These are phyloP conservation scores for Argyra leucocephala DNA, from an alignment of 2,888 invertebrate species.

Conservation along the genomic window DNA sequence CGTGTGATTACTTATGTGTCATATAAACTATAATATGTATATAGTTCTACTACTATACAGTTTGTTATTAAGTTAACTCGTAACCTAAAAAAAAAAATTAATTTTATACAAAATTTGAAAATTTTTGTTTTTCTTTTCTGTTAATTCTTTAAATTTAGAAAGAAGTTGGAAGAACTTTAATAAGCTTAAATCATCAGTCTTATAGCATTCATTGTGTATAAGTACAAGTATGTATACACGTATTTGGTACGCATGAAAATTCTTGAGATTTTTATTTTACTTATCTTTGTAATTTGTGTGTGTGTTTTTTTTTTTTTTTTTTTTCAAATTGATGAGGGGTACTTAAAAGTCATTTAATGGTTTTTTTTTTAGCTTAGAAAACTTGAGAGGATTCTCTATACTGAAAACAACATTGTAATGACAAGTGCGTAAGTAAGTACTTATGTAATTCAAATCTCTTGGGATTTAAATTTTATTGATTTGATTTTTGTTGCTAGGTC, in stretches of 20 bases:
- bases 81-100: background rate
- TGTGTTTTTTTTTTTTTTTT: background rate
- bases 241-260: background rate
- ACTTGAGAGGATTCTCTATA: too few species aligned
- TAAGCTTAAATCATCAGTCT: background rate
- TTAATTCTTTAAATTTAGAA: background rate
- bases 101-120: background rate
- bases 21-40: too few species aligned
- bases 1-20: too few species aligned
- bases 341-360: background rate
- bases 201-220: background rate
- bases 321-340: background rate
- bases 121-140: background rate
- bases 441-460: too few species aligned
- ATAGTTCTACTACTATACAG: too few species aligned
- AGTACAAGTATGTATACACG: too few species aligned
- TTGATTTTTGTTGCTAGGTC: too few species aligned
- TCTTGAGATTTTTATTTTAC: background rate
- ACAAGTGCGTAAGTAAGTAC: too few species aligned
- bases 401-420: too few species aligned
- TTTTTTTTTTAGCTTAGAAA: background rate
- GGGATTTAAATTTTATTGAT: too few species aligned
- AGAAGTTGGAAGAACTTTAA: background rate
- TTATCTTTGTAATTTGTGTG: background rate
- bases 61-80: background rate